Percentiles rank a stretch among this genome's conserved stretches.
Conservation (phyloP, 2,113 vertebrate species). For the Myotis yumanensis region DNA sequence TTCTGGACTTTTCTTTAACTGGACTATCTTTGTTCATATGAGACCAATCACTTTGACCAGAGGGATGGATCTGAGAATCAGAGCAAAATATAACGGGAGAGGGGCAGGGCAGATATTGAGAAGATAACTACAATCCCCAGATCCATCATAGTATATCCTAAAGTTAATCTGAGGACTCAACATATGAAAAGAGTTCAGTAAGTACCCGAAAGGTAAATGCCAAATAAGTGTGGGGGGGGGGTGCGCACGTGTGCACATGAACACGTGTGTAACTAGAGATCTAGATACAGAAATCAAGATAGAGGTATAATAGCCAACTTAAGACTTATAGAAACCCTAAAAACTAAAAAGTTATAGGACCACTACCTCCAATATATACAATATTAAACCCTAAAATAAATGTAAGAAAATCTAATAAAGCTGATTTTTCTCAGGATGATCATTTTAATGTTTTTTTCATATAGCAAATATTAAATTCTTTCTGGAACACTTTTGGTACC, state of each 20-base stretch:
- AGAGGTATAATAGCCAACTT: not conserved
- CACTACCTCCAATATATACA: not conserved
- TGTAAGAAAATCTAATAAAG: not conserved
- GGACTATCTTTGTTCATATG: not conserved
- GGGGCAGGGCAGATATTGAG: not conserved
- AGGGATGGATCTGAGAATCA: not conserved
- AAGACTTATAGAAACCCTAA: not conserved
- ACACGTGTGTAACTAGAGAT: not conserved
- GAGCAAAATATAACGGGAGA: not conserved
- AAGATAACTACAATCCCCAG: not conserved
- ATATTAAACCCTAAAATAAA: not conserved
- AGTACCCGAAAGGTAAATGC: not conserved
- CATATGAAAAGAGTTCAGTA: not conserved
- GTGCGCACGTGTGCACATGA: accelerated
- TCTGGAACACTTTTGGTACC: not conserved
- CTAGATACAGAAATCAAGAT: not conserved
- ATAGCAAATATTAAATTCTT: not conserved
- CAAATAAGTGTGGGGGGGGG: not conserved
- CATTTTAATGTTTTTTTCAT: not conserved
- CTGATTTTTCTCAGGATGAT: slow-evolving; percentile 14
- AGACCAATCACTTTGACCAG: not conserved
- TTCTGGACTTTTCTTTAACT: not conserved
- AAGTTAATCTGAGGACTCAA: not conserved
- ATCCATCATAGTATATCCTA: not conserved
- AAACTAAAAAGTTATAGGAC: not conserved